A percentile compares a stretch with the other conserved stretches of the same genome.
Evolutionary conservation across 2,888 invertebrate species (phyloP).

Genomic region (Ectemnius lituratus): DNA sequence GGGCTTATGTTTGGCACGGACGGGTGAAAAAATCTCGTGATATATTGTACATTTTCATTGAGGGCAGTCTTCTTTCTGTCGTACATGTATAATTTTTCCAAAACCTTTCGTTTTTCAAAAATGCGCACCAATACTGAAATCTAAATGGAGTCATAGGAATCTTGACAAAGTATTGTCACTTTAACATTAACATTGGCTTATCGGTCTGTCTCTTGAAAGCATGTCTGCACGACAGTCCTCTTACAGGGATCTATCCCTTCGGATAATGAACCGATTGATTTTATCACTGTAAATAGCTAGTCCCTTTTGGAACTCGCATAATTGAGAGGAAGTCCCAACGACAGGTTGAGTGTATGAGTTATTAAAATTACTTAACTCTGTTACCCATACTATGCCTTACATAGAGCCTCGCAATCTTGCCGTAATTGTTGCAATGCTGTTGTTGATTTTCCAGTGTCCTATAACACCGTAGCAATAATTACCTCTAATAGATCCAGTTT

Average conservation of each 20-base stretch:
- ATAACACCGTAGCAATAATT: constrained; percentile 58
- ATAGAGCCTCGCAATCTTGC: constrained; percentile 65
- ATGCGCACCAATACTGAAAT: no score
- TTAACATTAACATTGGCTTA: not conserved
- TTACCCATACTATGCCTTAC: constrained; percentile 63
- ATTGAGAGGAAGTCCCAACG: no score
- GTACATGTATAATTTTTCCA: no score
- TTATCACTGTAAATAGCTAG: not conserved
- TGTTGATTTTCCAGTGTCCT: constrained; percentile 56
- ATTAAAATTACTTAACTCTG: constrained; percentile 30
- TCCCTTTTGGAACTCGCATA: no score
- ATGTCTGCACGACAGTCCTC: constrained; percentile 43
- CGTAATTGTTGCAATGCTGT: constrained; percentile 64
- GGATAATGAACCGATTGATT: constrained; percentile 10
- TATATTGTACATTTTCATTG: no score
- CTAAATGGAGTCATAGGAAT: no score
- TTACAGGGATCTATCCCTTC: constrained; percentile 11
- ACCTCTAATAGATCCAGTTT: constrained; percentile 37
- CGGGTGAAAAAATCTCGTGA: constrained; percentile 55
- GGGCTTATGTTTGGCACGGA: constrained; percentile 70
- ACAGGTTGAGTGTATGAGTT: constrained; percentile 23
- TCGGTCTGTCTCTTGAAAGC: constrained; percentile 28
- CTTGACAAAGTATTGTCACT: no score
- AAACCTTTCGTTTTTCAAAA: no score
- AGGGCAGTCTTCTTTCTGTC: no score